Conservation (phyloP, 1,140 invertebrate genomes). For the Drosophila pachea region DNA sequence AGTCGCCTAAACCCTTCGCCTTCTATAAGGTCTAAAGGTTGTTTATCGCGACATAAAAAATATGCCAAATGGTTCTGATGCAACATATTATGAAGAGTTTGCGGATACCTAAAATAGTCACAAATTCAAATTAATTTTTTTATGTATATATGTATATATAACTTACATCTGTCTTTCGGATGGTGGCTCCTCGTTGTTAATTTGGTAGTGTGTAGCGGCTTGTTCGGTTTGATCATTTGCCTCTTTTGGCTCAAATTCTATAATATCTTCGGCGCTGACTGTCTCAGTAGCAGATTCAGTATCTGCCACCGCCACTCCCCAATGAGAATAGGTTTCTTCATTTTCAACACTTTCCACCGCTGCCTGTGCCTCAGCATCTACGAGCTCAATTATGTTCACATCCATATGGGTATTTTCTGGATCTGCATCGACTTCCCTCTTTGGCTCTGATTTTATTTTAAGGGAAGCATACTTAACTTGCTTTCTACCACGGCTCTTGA, state of each 20-base stretch:
- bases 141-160: background rate
- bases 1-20: constrained; percentile 43
- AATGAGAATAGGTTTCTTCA: constrained; percentile 37
- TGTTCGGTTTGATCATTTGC: constrained; percentile 15
- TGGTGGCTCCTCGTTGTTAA: constrained; percentile 8
- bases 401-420: constrained; percentile 7
- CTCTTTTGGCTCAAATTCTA: constrained; percentile 48
- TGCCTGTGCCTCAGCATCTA: constrained; percentile 18
- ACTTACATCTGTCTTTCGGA: background rate
- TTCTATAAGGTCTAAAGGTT: constrained; percentile 18
- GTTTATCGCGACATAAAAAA: constrained; percentile 48
- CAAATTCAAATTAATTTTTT: background rate
- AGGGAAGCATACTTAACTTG: constrained; percentile 13
- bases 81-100: background rate
- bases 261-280: constrained; percentile 41
- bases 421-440: background rate
- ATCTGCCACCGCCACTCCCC: constrained; percentile 18
- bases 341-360: constrained; percentile 28
- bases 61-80: constrained; percentile 32
- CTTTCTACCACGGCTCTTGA: constrained; percentile 8
- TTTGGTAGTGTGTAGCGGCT: constrained; percentile 4
- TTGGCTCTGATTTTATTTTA: constrained; percentile 17
- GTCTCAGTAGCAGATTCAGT: constrained; percentile 30
- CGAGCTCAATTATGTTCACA: constrained; percentile 36
- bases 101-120: constrained; percentile 11